Percentiles rank a stretch among this genome's conserved stretches.
These are phyloP conservation scores for Alces alces DNA, from an alignment of 2,113 vertebrate genomes.

Conservation along the genomic window DNA sequence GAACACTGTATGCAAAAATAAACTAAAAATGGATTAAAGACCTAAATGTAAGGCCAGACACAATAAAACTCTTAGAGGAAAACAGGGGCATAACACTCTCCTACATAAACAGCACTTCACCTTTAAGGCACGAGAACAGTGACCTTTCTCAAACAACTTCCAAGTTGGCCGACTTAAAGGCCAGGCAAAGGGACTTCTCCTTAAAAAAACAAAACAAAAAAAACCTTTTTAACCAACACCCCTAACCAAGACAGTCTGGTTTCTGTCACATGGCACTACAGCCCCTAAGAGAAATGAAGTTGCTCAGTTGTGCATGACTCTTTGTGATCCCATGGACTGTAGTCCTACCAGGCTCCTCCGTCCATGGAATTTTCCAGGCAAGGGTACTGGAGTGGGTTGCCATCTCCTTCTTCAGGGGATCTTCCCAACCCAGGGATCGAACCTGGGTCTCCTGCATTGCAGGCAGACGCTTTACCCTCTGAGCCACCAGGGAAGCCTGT, in stretches of 20 bases:
- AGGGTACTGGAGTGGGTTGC: neutral
- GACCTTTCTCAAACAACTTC: neutral
- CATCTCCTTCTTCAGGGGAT: neutral
- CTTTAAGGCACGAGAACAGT: neutral
- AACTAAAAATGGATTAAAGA: neutral
- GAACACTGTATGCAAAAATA: neutral
- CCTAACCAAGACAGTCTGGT: neutral
- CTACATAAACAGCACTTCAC: neutral
- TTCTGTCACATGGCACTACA: neutral
- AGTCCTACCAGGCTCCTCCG: neutral
- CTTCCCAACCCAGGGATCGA: neutral
- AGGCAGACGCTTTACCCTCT: neutral
- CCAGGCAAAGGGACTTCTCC: neutral
- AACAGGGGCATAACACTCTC: neutral
- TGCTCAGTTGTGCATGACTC: neutral
- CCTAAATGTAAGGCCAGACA: neutral
- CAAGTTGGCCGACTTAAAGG: neutral
- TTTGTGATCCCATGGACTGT: neutral
- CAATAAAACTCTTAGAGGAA: neutral
- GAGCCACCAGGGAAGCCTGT: neutral
- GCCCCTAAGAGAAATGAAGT: neutral
- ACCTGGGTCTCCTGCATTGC: neutral
- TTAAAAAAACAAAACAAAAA: neutral
- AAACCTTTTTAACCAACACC: neutral
- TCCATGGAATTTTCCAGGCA: neutral